Conservation (phyloP, 2,113 vertebrate genomes). For the Oryzias javanicus region DNA sequence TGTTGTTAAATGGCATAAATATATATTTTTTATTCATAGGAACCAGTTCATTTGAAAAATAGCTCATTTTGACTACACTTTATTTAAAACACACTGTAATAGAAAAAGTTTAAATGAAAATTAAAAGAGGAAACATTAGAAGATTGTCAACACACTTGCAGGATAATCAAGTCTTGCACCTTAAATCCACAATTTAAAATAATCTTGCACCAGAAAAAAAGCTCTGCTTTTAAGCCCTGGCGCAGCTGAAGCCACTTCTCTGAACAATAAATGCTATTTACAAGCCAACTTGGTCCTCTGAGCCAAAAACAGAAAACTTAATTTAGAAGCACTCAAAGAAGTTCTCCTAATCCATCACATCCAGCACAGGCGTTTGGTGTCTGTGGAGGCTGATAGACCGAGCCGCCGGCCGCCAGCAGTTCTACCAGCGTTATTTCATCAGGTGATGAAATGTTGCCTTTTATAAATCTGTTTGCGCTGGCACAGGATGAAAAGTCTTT, state of each 20-base stretch:
- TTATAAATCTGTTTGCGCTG: background rate
- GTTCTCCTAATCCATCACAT: background rate
- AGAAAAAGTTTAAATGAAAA: too few species aligned
- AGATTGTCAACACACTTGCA: background rate
- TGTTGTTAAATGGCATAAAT: too few species aligned
- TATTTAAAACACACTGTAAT: too few species aligned
- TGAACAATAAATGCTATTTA: slow-evolving; percentile 21
- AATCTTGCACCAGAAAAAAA: background rate
- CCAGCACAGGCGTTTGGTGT: background rate
- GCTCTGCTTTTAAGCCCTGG: slow-evolving; percentile 35
- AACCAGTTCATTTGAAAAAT: too few species aligned
- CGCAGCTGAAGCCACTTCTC: slow-evolving; percentile 29
- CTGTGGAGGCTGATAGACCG: background rate
- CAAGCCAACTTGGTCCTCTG: background rate
- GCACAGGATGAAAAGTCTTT: background rate
- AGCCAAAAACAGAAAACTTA: background rate
- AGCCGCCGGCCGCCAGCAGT: background rate
- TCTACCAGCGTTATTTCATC: background rate
- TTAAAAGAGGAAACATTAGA: background rate
- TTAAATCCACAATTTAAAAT: background rate
- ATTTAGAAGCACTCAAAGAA: background rate
- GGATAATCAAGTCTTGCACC: background rate
- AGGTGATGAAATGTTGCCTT: background rate
- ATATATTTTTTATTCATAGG: too few species aligned
- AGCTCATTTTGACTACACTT: too few species aligned